Base-by-base conservation (phyloP, 64 coral and sea anemone species). In the Montipora efflorescens region DNA sequence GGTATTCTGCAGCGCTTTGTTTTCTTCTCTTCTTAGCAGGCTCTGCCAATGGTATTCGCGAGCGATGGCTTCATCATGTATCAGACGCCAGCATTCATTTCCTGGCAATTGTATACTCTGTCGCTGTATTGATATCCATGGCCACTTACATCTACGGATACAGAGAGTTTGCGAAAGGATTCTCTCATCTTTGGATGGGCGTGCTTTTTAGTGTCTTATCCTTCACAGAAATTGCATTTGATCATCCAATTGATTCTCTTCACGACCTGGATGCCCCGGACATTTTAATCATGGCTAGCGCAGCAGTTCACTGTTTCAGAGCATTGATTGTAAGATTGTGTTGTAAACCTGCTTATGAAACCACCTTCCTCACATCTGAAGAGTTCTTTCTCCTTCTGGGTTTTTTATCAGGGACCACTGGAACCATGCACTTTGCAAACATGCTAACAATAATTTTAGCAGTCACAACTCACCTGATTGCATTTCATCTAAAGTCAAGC, bases 121-220 rank as follows among this genome's bases (percentile, higher is more conserved):
- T 93, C 67, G 90, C 90, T 20, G 48, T 99, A 0, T 75, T 99
- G 52, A 67, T 99, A 18, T 94, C 98, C 6, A n/a, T 99, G 69
- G 95, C 75, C 14, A 90, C 92, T 5, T 96, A 93, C 92, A 67
- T 95, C 9, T 96, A 94, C 66, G 95, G 95, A 12, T 96, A 96
- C 67, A 84, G 74, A 78, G 90, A 96, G 10, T 96, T 99, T 90
- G 92, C 86, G 5, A 64, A 80, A 76, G 93, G 78, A 62, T 96
- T 96, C 14, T 87, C 67, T 2, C 51, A 95, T 55, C 84, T 99
- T n/a, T 99, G 98, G 98, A 87, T 99, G 75, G 98, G 98, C 67
- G 74, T 99, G 25, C 79, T 99, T 48, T 99, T 94, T 83, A 99
- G 98, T 92, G 98, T 99, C 0, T 76, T 99, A 45, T 89, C 98